These are phyloP conservation scores for Prionailurus viverrinus DNA, from an alignment of 2,113 vertebrate genomes.

Conservation along the genomic window DNA sequence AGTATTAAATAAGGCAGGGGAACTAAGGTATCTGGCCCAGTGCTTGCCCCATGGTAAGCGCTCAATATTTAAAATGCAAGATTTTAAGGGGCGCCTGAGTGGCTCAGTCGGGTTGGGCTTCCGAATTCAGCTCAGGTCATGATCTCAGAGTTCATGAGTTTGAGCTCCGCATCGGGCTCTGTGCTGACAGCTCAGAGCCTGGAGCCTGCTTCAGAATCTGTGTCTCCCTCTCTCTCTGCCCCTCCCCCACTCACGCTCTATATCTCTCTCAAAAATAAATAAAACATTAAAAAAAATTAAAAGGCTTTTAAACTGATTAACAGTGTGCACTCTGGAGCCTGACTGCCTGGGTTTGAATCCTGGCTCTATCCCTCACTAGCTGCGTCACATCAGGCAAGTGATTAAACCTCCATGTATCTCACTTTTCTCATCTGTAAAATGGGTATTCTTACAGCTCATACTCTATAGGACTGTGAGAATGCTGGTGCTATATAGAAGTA, in stretches of 20 bases:
- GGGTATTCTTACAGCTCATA: not conserved
- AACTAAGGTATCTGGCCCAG: not conserved
- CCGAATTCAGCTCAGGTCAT: no score
- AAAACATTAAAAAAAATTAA: no score
- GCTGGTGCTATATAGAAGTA: not conserved
- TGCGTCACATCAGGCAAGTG: not conserved
- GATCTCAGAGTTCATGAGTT: no score
- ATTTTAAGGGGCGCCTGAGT: no score
- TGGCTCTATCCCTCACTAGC: not conserved
- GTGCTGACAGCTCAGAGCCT: no score
- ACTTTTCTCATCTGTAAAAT: not conserved
- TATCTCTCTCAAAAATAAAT: no score
- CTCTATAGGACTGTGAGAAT: not conserved
- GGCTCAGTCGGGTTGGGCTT: no score
- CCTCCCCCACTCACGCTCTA: no score
- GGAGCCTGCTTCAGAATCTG: no score
- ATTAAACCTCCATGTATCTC: not conserved
- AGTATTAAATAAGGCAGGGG: not conserved
- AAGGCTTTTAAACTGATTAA: not conserved
- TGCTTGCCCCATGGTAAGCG: no score
- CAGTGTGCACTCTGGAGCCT: not conserved
- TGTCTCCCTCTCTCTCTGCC: no score
- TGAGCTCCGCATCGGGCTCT: no score
- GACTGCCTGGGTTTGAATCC: not conserved
- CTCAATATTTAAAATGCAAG: not conserved